Base-by-base conservation (phyloP, 2,888 invertebrate genomes). In the Zelleria hepariella region DNA sequence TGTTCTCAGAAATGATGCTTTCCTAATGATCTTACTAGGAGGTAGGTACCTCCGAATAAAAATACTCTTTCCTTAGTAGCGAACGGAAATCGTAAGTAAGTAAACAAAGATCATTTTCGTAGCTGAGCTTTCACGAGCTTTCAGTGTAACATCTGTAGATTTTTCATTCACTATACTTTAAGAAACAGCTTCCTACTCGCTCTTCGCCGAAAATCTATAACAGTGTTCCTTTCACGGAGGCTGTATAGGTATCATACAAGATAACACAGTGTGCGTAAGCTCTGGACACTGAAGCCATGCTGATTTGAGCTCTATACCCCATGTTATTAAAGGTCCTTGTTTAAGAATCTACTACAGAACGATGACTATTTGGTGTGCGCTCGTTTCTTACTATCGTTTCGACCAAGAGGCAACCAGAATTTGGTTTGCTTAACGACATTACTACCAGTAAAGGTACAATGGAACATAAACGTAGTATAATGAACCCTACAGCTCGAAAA, bases 131-230 rank as follows among this genome's bases (percentile, higher is more conserved):
- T 42, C 32, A 15, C 15, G 32, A 42, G 32, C 32, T 42, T 42
- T 42, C 15, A 42, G 15, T 15, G 32, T 15, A 42, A 42, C 32
- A 42, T 42, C 32, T 42, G 32, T 1, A 0, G 0, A 42, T 42
- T 42, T 42, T 42, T 3, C 32, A 42, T 42, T 0, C 15, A 42
- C 32, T 42, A 15, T 42, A 2, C 32, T 42, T 42, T 75, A 78
- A n/a, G 48, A 61, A 59, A 25, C 52, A 77, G 75, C 77, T 82
- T 72, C 75, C 75, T 70, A 67, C 76, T 78, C 76, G 67, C 75
- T 71, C 77, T 69, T 66, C 66, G 67, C 73, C 72, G 76, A 77
- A 73, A 81, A 82, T 80, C 75, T 78, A 77, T 82, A 81, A 75
- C 80, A 82, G 21, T 78, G 81, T 78, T 77, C 74, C 82, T 79